A percentile compares a stretch with the other conserved stretches of the same genome.
Evolutionary conservation across 2,797 vertebrate genomes (phyloP).

Genomic region (Diglossa cyanea): DNA sequence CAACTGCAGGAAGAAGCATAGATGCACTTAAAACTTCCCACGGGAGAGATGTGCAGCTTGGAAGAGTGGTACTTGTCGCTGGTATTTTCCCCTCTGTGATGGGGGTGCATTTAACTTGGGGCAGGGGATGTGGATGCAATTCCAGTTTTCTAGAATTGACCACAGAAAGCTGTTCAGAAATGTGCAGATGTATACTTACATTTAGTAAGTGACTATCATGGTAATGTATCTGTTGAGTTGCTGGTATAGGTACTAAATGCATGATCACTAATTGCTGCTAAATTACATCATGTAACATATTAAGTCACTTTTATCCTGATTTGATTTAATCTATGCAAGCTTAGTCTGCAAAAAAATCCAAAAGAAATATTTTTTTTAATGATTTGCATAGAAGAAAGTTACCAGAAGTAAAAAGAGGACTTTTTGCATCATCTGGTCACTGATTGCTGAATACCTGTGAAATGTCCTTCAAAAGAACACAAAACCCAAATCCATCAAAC

Average conservation of each 20-base stretch:
- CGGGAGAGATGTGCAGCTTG: background rate
- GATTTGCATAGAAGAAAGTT: background rate
- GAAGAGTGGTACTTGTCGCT: background rate
- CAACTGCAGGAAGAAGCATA: background rate
- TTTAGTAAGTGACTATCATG: background rate
- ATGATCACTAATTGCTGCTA: background rate
- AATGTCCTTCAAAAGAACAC: background rate
- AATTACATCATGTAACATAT: background rate
- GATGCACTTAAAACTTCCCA: background rate
- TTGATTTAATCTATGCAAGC: background rate
- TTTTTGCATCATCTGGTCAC: background rate
- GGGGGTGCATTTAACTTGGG: fast-evolving
- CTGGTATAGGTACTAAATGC: background rate
- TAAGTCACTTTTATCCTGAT: background rate
- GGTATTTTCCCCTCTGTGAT: background rate
- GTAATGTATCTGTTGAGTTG: background rate
- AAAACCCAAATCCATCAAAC: background rate
- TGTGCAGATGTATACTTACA: background rate
- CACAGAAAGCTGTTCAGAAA: background rate
- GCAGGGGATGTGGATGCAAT: fast-evolving
- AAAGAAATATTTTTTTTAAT: background rate
- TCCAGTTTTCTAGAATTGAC: background rate
- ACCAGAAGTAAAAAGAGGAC: background rate
- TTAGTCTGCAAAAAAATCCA: background rate
- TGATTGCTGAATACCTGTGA: background rate